These are phyloP conservation scores for Siniperca obscura DNA, from an alignment of 2,797 vertebrate genomes.

Conservation along the genomic window DNA sequence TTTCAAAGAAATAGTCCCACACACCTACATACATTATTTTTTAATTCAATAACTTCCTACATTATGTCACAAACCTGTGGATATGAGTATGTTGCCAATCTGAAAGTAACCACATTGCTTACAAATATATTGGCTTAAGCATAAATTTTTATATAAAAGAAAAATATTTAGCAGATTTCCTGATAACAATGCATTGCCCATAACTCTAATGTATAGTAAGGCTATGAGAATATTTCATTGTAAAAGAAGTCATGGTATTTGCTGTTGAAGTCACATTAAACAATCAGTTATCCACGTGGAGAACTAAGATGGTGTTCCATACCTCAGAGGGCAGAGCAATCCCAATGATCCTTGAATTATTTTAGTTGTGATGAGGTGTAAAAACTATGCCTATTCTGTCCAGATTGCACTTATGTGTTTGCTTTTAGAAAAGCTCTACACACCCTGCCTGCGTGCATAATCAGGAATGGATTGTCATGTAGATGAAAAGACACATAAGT, in stretches of 20 bases:
- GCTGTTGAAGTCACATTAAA: background rate
- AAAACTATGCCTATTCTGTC: background rate
- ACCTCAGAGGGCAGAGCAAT: background rate
- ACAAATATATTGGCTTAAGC: background rate
- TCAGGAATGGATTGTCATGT: background rate
- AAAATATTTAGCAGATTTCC: background rate
- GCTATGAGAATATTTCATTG: background rate
- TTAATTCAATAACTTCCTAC: background rate
- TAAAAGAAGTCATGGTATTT: background rate
- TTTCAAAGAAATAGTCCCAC: constrained; percentile 3
- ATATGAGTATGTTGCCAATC: background rate
- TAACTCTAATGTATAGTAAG: background rate
- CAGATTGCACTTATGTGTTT: background rate
- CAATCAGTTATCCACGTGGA: background rate
- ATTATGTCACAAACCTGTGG: constrained; percentile 1
- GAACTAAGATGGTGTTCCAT: too few relatives aligned
- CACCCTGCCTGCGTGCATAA: background rate
- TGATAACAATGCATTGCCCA: background rate
- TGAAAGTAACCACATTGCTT: background rate
- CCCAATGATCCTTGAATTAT: background rate
- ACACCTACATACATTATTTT: constrained; percentile 7
- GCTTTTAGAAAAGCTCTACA: background rate
- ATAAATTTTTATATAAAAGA: background rate
- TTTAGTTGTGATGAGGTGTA: background rate
- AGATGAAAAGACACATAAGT: background rate